Evolutionary conservation across 2,797 vertebrate species (phyloP).

Genomic region (Bradypodion ventrale): DNA sequence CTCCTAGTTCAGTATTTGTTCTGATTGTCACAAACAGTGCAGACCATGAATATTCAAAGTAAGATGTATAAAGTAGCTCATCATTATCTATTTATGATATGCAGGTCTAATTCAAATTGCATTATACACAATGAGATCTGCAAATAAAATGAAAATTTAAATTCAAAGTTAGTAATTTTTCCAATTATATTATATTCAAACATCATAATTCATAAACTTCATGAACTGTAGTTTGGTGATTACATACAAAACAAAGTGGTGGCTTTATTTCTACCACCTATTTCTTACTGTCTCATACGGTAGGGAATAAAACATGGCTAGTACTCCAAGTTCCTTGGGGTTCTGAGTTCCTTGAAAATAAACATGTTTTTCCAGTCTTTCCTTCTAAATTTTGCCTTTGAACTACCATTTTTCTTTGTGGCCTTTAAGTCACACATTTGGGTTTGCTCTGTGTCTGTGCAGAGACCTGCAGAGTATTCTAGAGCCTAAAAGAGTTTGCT

Average conservation of each 20-base stretch:
- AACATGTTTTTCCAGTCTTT: not conserved
- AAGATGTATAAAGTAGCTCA: not conserved
- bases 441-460: too few species aligned
- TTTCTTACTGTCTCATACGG: not conserved
- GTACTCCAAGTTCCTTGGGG: too few species aligned
- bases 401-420: too few species aligned
- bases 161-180: not conserved
- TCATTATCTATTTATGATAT: not conserved
- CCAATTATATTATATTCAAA: not conserved
- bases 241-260: not conserved
- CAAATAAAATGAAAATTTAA: not conserved
- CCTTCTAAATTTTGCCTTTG: too few species aligned
- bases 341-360: not conserved
- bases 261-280: not conserved
- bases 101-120: not conserved
- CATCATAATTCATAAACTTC: not conserved
- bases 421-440: too few species aligned
- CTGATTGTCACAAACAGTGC: not conserved
- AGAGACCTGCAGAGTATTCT: too few species aligned
- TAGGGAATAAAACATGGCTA: too few species aligned
- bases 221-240: not conserved
- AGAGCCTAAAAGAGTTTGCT: too few species aligned
- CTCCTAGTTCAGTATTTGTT: not conserved
- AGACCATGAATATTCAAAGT: conserved; percentile 1
- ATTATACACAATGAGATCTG: not conserved